phyloP scores from a whole-genome alignment of 2,113 vertebrate genomes.

The Tursiops truncatus region DNA sequence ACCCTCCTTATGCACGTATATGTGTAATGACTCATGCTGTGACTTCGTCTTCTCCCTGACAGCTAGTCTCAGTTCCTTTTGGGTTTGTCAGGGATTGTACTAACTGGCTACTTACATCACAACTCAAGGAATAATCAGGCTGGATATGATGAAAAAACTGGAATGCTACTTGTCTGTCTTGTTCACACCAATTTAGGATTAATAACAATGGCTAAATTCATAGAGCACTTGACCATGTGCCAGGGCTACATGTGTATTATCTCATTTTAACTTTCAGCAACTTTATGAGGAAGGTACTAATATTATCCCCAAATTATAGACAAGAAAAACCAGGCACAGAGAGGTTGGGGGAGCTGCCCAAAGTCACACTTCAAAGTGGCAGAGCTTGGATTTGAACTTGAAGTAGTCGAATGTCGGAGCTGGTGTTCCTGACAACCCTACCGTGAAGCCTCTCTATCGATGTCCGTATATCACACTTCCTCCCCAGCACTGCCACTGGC shows the following conservation, averaged over 20 bases:
- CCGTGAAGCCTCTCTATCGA: rapidly evolving
- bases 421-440: rapidly evolving
- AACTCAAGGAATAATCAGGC: neutral
- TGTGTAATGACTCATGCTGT: rapidly evolving
- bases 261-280: neutral
- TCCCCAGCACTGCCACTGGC: no score
- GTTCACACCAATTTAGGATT: neutral
- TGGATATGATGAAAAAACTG: neutral
- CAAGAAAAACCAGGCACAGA: neutral
- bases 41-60: neutral
- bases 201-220: rapidly evolving
- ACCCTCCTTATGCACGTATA: rapidly evolving
- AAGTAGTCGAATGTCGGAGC: neutral
- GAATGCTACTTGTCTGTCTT: neutral
- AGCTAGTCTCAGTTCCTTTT: neutral
- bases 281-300: neutral
- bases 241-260: rapidly evolving
- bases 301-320: neutral
- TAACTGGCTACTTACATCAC: no score
- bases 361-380: neutral
- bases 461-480: rapidly evolving
- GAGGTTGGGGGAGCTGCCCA: neutral
- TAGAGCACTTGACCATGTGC: rapidly evolving
- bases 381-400: neutral
- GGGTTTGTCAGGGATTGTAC: neutral